Evolutionary conservation across 2,113 vertebrate species (phyloP), one percentile per base, ranked within the genome.

Genomic region (Talpa occidentalis): DNA sequence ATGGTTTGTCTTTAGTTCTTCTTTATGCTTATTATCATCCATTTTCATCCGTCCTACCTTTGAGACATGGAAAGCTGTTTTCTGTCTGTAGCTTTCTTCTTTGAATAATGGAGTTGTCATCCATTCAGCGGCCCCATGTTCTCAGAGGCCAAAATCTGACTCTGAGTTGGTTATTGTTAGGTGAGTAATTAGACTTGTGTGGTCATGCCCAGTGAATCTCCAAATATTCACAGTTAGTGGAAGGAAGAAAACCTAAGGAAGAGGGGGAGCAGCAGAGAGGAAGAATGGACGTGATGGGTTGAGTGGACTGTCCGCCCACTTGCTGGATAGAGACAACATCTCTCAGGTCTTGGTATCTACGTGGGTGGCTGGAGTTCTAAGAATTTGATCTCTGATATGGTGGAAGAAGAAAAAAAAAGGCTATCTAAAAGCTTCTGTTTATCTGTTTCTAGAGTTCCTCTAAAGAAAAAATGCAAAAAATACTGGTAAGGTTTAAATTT

Each of bases 381-480:
- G 22, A 88, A 60, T 82, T 16, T 32, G n/a, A 78, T 32, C 9
- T 35, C 76, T 76, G 26, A 35, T 60, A 15, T 0, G 30, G 17
- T 37, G 19, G 76, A 8, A 11, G 37, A 35, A 26, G 2, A 4
- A 1, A 32, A 80, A 82, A 10, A 70, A 35, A 72, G 62, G 28
- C 42, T n/a, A 84, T n/a, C 80, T 81, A 67, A 85, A 91, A 89
- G 6, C 60, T 24, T 67, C 56, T 59, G 62, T 16, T 92, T 72
- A 26, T 19, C 91, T 47, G 44, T 32, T 5, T 40, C 81, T 79
- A 79, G 35, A 26, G 19, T 93, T 62, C 37, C 59, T 93, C 70
- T 74, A 59, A 26, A 81, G 28, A 74, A 90, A 81, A 91, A 76
- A 92, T 91, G 42, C 32, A 52, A 60, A 19, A 52, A 60, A 19